Evolutionary conservation across 2,797 vertebrate genomes (phyloP), one percentile per base, ranked within the genome.

Genomic region (Eleutherodactylus coqui): DNA sequence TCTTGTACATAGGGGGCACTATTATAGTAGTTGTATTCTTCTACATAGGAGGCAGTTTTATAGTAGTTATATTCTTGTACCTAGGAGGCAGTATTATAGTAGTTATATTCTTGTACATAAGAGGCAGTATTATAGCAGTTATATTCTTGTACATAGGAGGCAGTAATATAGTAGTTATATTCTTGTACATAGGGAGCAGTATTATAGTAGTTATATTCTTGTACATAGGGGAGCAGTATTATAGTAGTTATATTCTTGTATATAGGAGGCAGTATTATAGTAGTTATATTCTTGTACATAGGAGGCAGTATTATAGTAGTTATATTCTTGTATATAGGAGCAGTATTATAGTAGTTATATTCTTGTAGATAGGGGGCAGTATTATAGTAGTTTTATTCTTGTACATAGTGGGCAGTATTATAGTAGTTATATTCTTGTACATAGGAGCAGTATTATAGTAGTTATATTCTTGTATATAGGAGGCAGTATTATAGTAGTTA

Each of bases 381-480:
- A 58, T 58, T 58, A 58, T 58, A 58, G 55, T 58, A 58, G 55
- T 58, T 58, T n/a, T 58, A 58, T 58, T 58, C 55, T 58, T 58
- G 55, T 58, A 58, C 3, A 58, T 58, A 27, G 55, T n/a, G 55
- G 11, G 55, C 9, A 58, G 55, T 58, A 58, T 58, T 58, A 58
- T 58, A 58, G 55, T 58, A 58, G 55, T 27, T 27, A 58, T 58
- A 58, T 58, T 27, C 55, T 58, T 58, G 55, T 27, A 58, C n/a
- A 58, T 58, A 58, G 55, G n/a, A 27, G 24, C 55, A 58, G n/a
- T 58, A 58, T 58, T 27, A 58, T 58, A 58, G 24, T 58, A 58
- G 55, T 27, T 58, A 58, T 58, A 58, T 58, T 58, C 55, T 58
- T 58, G 55, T 58, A 58, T 4, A 58, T 58, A 58, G 55, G 51